Evolutionary conservation across 2,888 invertebrate genomes (phyloP), one percentile per base, ranked within the genome.

Genomic region (Drosophila antonietae): DNA sequence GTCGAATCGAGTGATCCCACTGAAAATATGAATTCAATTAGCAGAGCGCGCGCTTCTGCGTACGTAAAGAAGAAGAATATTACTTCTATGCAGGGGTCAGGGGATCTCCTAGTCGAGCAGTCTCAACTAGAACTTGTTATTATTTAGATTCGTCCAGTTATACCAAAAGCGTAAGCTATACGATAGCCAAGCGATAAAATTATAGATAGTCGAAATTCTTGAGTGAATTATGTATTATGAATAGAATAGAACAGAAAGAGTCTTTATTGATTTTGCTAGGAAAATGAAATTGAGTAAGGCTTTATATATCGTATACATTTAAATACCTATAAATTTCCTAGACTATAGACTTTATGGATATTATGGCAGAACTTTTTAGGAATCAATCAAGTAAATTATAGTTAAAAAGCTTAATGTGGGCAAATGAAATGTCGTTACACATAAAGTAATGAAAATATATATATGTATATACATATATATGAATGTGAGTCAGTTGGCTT

Each of bases 361-460:
- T 49, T n/a, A 2, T 51, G 12, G 8, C 12, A 33, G 51, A 51
- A 33, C 33, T 18, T 33, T 51, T 51, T 35, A 33, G 51, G 33
- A 51, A 51, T 51, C 51, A 51, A 7, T 51, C 51, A 33, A 7
- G 18, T 14, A 18, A 51, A 7, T 35, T 51, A 9, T 41, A 31
- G 31, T 14, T 31, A 31, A 56, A 56, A 14, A 6, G 56, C 12
- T 18, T 4, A 10, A 57, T 57, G 57, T 57, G 57, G 57, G 57
- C 44, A 20, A 43, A 44, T 44, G 20, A 57, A 57, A 20, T 43
- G 15, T 31, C 58, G 59, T 58, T 56, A 41, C 55, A 56, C 18
- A 41, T 14, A 31, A 31, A 18, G 18, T 18, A 39, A 39, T 31
- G 49, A n/a, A 52, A 23, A 8, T 23, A 20, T 20, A 35, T 33